Percentiles rank a stretch among this genome's conserved stretches.
Conservation (phyloP, 1,140 invertebrate species). For the Panagrolaimus sp. region DNA sequence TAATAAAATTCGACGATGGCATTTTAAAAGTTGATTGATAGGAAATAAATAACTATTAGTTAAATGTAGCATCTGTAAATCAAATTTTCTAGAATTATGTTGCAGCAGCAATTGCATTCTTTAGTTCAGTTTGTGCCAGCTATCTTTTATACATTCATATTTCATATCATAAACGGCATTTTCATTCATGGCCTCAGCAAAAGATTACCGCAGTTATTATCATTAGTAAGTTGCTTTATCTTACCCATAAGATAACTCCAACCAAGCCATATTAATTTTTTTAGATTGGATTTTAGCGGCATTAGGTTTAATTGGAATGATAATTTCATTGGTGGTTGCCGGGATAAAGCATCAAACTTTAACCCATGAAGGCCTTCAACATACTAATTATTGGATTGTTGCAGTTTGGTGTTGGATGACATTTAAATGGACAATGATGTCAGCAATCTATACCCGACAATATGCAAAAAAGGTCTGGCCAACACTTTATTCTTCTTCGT, state of each 20-base stretch:
- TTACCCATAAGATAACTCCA: not conserved
- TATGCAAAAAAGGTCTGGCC: conserved; percentile 29
- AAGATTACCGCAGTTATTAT: conserved; percentile 29
- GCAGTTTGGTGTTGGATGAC: conserved; percentile 52
- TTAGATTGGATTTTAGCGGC: conserved; percentile 41
- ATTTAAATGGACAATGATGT: conserved; percentile 47
- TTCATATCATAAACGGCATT: conserved; percentile 44
- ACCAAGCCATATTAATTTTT: conserved; percentile 15
- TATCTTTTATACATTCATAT: conserved; percentile 44
- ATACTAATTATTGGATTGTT: conserved; percentile 44
- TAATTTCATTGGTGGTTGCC: conserved; percentile 36
- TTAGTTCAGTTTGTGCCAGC: conserved; percentile 42
- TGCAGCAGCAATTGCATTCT: conserved; percentile 43
- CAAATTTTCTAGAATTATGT: conserved; percentile 45
- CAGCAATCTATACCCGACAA: conserved; percentile 38
- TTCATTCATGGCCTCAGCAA: conserved; percentile 40
- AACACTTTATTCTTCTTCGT: not conserved
- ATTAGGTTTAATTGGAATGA: conserved; percentile 42
- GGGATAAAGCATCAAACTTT: conserved; percentile 35
- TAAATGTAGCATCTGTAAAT: no score
- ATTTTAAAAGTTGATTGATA: no score
- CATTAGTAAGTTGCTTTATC: conserved; percentile 48
- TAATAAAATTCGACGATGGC: no score
- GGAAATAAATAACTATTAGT: no score
- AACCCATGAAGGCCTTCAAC: conserved; percentile 28